Percentiles rank a stretch among this genome's conserved stretches.
Evolutionary conservation across 2,113 vertebrate genomes (phyloP).

Genomic region (Chauna torquata): DNA sequence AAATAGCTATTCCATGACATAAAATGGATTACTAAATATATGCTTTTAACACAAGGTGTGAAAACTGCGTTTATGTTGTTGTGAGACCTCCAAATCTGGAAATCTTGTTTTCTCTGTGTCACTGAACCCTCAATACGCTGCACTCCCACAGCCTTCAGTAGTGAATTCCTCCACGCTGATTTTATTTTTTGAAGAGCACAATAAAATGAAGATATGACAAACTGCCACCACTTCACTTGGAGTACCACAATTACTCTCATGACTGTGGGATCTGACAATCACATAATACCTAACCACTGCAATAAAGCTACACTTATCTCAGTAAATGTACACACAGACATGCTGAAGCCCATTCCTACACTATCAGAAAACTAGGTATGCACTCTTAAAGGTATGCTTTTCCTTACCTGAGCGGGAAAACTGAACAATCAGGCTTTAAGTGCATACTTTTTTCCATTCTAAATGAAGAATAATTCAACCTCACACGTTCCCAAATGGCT

Average conservation of each 20-base stretch:
- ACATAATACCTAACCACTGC: background rate
- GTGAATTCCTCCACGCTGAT: background rate
- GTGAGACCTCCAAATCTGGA: background rate
- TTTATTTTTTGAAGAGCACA: background rate
- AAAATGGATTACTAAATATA: background rate
- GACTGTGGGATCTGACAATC: background rate
- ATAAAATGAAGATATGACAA: background rate
- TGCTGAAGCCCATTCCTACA: background rate
- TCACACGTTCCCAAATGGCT: background rate
- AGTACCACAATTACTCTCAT: background rate
- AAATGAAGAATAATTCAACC: background rate
- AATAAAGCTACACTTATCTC: background rate
- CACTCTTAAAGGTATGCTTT: background rate
- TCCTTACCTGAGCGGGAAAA: background rate
- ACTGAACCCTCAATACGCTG: background rate
- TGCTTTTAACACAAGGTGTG: background rate
- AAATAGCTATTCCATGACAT: background rate
- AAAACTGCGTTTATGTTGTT: background rate
- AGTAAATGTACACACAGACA: background rate
- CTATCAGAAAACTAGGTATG: accelerated
- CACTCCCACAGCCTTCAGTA: background rate
- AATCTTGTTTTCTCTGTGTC: background rate
- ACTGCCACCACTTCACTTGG: background rate
- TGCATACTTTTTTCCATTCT: background rate
- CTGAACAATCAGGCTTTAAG: background rate